These are phyloP conservation scores for Centruroides sculpturatus DNA, from an alignment of 1,140 invertebrate species.

Conservation along the genomic window DNA sequence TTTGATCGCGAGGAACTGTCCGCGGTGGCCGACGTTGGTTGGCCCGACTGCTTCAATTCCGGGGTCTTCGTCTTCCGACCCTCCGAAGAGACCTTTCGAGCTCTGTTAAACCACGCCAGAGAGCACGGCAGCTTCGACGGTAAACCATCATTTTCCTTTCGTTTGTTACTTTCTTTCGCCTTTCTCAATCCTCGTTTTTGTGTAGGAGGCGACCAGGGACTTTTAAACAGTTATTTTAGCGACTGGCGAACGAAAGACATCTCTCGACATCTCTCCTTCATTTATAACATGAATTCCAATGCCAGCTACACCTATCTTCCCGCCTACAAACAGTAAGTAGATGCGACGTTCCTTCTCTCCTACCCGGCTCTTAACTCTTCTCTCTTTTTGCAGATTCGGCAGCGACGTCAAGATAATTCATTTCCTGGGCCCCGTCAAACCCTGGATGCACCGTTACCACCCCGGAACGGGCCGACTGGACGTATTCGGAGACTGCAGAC, in stretches of 20 bases:
- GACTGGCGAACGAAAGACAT: constrained; percentile 87
- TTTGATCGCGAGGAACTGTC: constrained; percentile 90
- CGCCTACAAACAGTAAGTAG: constrained; percentile 83
- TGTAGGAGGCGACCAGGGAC: constrained; percentile 65
- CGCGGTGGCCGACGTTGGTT: constrained; percentile 85
- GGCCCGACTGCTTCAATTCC: constrained; percentile 87
- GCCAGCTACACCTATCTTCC: constrained; percentile 94
- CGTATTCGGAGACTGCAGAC: neutral
- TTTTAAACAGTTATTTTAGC: constrained; percentile 84
- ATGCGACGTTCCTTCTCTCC: neutral
- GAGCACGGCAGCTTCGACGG: constrained; percentile 81
- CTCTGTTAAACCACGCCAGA: constrained; percentile 58
- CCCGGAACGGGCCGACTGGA: constrained; percentile 48
- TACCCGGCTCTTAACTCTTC: neutral
- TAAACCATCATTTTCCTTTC: neutral
- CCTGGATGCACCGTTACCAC: constrained; percentile 81
- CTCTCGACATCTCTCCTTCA: constrained; percentile 82
- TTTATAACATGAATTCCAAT: constrained; percentile 93
- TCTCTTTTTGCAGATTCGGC: constrained; percentile 53
- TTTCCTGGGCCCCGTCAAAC: constrained; percentile 90
- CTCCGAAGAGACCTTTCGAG: constrained; percentile 61
- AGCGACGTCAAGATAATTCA: constrained; percentile 89
- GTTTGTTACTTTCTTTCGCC: neutral
- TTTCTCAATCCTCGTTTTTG: neutral
- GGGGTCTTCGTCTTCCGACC: constrained; percentile 88